Evolutionary conservation across 2,888 invertebrate genomes (phyloP), one percentile per base, ranked within the genome.

Genomic region (Nomada hirtipes): DNA sequence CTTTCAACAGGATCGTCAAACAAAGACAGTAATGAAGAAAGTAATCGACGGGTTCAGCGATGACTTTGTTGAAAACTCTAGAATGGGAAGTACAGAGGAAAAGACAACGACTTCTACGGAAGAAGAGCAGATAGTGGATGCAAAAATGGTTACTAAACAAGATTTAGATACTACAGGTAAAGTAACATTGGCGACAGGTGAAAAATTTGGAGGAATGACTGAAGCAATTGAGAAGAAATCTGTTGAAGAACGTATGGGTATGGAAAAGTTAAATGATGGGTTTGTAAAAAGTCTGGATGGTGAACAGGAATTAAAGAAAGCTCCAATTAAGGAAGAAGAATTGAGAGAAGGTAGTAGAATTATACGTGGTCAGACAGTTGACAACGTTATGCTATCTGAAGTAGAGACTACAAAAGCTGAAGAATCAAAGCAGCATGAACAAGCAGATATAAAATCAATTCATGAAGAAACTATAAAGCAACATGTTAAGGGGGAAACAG

Each of bases 21-120:
- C 26, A 2, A 61, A 67, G 36, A 68, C 36, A 4, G 23, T 57
- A 4, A 18, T 29, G 11, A 73, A 67, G 10, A 64, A 76, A 0
- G 52, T 57, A 18, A 68, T 42, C 15, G 61, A 76, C 3, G 79
- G 29, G 52, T 77, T 83, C 4, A 85, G 83, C n/a, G 83, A 87
- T 11, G 73, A 86, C 18, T 86, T 84, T 15, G 68, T 86, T 2
- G 61, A 61, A 23, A 60, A 79, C 3, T 18, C 57, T 7, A 71
- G 23, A n/a, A 36, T 23, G 18, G 63, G 44, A 26, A 63, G 4
- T 11, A 13, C 20, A 13, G 26, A 59, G 7, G 23, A 20, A 18
- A 52, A 42, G 18, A 15, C 11, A n/a, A 18, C 26, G 11, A 52
- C 3, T 29, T 10, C 26, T 11, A 36, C 0, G 2, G n/a, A n/a